Evolutionary conservation across 1,140 invertebrate species (phyloP), one percentile per base, ranked within the genome.

Genomic region (Hydropsyche tenuis): DNA sequence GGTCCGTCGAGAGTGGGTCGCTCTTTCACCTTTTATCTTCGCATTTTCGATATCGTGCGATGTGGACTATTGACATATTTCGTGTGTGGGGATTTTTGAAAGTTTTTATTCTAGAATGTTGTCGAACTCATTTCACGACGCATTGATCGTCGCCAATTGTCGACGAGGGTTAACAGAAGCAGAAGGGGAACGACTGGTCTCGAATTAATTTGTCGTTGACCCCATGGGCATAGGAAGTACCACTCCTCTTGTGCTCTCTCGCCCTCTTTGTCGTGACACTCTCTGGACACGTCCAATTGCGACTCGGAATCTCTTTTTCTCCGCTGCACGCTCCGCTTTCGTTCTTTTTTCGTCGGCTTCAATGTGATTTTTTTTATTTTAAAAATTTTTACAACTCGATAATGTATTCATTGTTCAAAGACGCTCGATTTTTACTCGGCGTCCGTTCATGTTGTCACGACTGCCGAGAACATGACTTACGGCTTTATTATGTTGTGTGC

Each of bases 181-280:
- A 53, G 20, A 53, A 2, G 16, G 7, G 16, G 48, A 20, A 20
- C 1, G 48, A 53, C 48, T 53, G 48, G 48, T 53, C 48, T 53
- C 16, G 48, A 53, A 53, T 53, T 53, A 53, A 53, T 53, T 53
- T 53, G 16, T 20, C 48, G 16, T 53, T 53, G 48, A 53, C 48
- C 48, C 48, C 48, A 18, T 6, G 5, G 6, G 0, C n/a, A 53
- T 16, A 53, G 48, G 48, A 53, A 53, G 48, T 53, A 18, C 48
- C n/a, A n/a, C n/a, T n/a, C n/a, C n/a, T n/a, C n/a, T n/a, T n/a
- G n/a, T n/a, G n/a, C n/a, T n/a, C n/a, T 53, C 48, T 18, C n/a
- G 0, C 48, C 48, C 7, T 53, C 20, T 53, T 7, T 53, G 48
- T 53, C 48, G 48, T 53, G 48, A 53, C 45, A 46, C 45, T 46